Evolutionary conservation across 2,797 vertebrate species (phyloP), one percentile per base, ranked within the genome.

Genomic region (Chrysocyon brachyurus): DNA sequence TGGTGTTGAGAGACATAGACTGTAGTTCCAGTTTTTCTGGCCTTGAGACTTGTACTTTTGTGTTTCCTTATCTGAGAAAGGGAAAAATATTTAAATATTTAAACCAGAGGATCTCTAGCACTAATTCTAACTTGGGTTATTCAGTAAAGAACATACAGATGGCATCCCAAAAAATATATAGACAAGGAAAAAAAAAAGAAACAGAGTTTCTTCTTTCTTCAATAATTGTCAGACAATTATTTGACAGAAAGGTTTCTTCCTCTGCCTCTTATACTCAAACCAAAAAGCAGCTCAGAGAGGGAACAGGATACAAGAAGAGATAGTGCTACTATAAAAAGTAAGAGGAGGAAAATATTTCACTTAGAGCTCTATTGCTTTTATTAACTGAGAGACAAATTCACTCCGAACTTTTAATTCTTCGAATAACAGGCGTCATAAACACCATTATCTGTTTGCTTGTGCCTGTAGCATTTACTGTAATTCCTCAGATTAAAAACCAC

Each of bases 391-490:
- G 17, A 87, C 36, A 96, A 97, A 90, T 70, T 75, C 86, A 96
- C 91, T 87, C 7, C 61, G 40, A 97, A 96, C 61, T 96, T 97
- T 96, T 11, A 17, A 91, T 97, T 94, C 78, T 97, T 95, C 26
- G 94, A 98, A 87, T 87, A 96, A 94, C 93, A 94, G 94, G 87
- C 64, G 70, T 82, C 0, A 0, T 94, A 97, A 96, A 98, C 75
- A 93, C 68, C 89, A 96, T 97, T 97, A 97, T 93, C 96, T 96
- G 87, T 97, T 98, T 98, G 86, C 91, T 97, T 95, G 79, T 90
- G 97, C 88, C 88, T 93, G 75, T 57, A 89, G 85, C 1, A 2
- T 59, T 93, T 70, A 86, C 31, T 92, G 52, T 95, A 97, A 96
- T 70, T 85, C 77, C 78, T 95, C 94, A 97, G 97, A 97, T 61